Conservation (phyloP, 2,888 invertebrate species). For the Anarsia innoxiella region DNA sequence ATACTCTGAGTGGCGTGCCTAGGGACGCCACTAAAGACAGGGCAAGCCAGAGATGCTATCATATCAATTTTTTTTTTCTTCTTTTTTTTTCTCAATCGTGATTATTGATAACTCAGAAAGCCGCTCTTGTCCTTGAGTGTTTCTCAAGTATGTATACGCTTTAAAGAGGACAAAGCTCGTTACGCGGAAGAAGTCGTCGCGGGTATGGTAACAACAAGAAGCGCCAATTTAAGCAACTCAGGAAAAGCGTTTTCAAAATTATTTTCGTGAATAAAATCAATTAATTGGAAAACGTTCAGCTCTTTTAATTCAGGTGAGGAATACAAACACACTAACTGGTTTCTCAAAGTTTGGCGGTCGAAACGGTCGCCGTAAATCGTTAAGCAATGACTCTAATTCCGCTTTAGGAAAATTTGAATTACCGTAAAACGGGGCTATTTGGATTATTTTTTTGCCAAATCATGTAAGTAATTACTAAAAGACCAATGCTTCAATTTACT, state of each 20-base stretch:
- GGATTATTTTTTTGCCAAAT: too few species aligned
- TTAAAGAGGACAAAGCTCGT: constrained; percentile 1
- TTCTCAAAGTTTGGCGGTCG: not conserved
- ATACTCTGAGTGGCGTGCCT: too few species aligned
- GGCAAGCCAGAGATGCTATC: too few species aligned
- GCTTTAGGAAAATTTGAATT: not conserved
- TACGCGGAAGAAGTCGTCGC: not conserved
- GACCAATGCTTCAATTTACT: too few species aligned
- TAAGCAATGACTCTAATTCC: not conserved
- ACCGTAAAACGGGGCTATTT: too few species aligned
- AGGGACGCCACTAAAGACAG: too few species aligned
- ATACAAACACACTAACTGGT: not conserved
- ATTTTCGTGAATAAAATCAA: constrained; percentile 3
- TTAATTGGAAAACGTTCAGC: not conserved
- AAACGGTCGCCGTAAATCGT: not conserved
- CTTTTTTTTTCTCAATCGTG: constrained; percentile 9
- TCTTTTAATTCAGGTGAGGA: not conserved
- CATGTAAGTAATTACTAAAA: too few species aligned
- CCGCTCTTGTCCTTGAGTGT: constrained; percentile 7
- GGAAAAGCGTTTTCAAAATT: not conserved
- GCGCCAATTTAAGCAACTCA: not conserved
- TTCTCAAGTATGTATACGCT: constrained; percentile 9
- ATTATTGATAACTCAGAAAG: constrained; percentile 7
- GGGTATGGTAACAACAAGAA: not conserved
- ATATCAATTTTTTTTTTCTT: too few species aligned